phyloP scores from a whole-genome alignment of 2,797 vertebrate species.

The Parotocinclus haroldoi region DNA sequence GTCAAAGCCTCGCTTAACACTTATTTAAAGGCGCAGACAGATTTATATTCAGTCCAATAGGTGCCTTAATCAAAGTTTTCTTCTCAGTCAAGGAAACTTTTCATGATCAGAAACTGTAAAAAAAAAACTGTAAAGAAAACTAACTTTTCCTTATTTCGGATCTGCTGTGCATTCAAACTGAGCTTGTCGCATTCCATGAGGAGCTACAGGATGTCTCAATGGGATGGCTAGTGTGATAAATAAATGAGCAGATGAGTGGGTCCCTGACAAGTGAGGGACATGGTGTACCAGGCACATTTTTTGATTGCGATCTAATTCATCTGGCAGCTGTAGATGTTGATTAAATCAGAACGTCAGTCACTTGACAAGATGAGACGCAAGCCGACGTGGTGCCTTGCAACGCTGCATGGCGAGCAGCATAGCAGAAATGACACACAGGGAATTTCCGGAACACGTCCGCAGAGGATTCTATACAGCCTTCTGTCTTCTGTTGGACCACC shows the following conservation, averaged over 20 bases:
- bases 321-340: slow-evolving; percentile 79
- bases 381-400: slow-evolving; percentile 67
- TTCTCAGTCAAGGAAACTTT: slow-evolving; percentile 51
- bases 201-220: slow-evolving; percentile 53
- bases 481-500: slow-evolving; percentile 15
- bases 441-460: slow-evolving; percentile 32
- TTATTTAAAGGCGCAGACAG: slow-evolving; percentile 19
- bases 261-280: slow-evolving; percentile 78
- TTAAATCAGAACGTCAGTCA: slow-evolving; percentile 80
- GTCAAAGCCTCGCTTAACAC: too few species aligned
- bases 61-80: slow-evolving; percentile 30
- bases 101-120: slow-evolving; percentile 43
- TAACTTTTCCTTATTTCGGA: slow-evolving; percentile 44
- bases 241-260: slow-evolving; percentile 76
- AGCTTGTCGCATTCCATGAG: slow-evolving; percentile 50
- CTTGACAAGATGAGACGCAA: slow-evolving; percentile 78
- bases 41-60: slow-evolving; percentile 28
- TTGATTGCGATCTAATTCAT: slow-evolving; percentile 81
- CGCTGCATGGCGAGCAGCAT: slow-evolving; percentile 40
- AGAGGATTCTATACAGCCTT: slow-evolving; percentile 16
- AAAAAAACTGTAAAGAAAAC: slow-evolving; percentile 56
- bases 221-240: slow-evolving; percentile 62
- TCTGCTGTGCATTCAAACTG: slow-evolving; percentile 60
- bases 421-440: slow-evolving; percentile 1
- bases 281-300: slow-evolving; percentile 73